Percentiles rank a stretch among this genome's conserved stretches.
These are phyloP conservation scores for Laupala kohalensis DNA, from an alignment of 1,140 invertebrate genomes.

Conservation along the genomic window DNA sequence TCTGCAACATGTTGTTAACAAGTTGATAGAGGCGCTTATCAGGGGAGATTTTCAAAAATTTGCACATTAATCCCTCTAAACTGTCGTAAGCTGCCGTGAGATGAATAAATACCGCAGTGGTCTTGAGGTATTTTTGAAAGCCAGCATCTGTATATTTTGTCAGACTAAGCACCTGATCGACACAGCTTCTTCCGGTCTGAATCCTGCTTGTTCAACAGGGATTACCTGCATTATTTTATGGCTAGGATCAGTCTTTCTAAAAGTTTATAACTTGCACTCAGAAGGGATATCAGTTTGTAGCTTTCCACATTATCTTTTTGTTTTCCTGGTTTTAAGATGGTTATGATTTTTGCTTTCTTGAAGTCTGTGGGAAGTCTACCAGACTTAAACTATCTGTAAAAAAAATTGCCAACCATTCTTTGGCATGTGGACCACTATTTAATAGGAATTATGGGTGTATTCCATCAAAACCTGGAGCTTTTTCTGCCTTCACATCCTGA, in stretches of 20 bases:
- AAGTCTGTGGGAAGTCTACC: conserved; percentile 7
- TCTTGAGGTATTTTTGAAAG: conserved; percentile 10
- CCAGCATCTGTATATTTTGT: conserved; percentile 10
- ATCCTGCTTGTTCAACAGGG: conserved; percentile 8
- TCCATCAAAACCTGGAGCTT: conserved; percentile 13
- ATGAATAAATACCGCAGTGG: not conserved
- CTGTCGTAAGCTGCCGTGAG: no score
- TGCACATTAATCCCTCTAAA: no score
- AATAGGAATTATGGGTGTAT: conserved; percentile 9
- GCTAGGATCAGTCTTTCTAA: conserved; percentile 4
- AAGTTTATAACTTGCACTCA: conserved; percentile 4
- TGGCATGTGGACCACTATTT: conserved; percentile 5
- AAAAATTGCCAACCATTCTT: conserved; percentile 1
- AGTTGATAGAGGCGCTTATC: conserved; percentile 7
- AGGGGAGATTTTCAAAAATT: not conserved
- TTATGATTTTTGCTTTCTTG: conserved; percentile 7
- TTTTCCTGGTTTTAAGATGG: conserved; percentile 11
- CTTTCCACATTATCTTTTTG: not conserved
- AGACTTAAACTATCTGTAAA: conserved; percentile 9
- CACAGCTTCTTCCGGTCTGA: conserved; percentile 8
- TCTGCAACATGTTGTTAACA: conserved; percentile 8
- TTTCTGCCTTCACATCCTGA: conserved; percentile 6
- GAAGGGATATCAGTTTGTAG: conserved; percentile 11
- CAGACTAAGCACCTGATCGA: conserved; percentile 11
- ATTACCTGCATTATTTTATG: conserved; percentile 1